Base-by-base conservation (phyloP, 1,140 invertebrate genomes). In the Stegodyphus mimosarum region DNA sequence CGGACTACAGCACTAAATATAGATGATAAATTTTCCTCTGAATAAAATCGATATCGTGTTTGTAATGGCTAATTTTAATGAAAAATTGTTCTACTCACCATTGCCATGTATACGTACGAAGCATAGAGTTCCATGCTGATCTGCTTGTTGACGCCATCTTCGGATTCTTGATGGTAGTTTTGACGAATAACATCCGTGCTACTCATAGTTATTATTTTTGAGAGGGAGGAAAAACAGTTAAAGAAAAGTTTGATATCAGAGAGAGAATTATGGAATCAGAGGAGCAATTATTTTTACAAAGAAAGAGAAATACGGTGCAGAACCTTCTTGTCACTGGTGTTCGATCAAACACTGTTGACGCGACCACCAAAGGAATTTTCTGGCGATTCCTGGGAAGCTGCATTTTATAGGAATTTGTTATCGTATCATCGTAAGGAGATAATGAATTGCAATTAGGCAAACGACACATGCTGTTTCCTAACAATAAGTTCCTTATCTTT, bases 91-190 rank as follows among this genome's bases (percentile, higher is more conserved):
- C 1, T 7, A 83, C 81, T 75, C 52, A 91, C 90, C 93, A 97
- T 95, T 33, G 94, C 93, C 89, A 95, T 90, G 90, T 97, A 97
- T 49, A 93, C 93, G 90, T 97, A 97, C 89, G 93, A 94, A 10
- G 96, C 95, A 87, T 94, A 94, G 3, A 98, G 89, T 90, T 98
- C 96, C 92, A 96, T 91, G 90, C 97, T 97, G 88, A 98, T 97
- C 91, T 97, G 96, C 77, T 94, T 93, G 90, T 97, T 97, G 64
- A 97, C 92, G 7, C 92, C 93, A 52, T 92, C 92, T 91, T 97
- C 96, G 88, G 93, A 94, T 80, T 95, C 95, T 53, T 92, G 89
- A 84, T 94, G 92, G 90, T 93, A 97, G 91, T 96, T 96, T 90
- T 97, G 95, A 60, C 95, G 72, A 10, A 84, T 60, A 18, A 75